phyloP scores from a whole-genome alignment of 2,888 invertebrate species.

The Sinodicranocentrus sp. region DNA sequence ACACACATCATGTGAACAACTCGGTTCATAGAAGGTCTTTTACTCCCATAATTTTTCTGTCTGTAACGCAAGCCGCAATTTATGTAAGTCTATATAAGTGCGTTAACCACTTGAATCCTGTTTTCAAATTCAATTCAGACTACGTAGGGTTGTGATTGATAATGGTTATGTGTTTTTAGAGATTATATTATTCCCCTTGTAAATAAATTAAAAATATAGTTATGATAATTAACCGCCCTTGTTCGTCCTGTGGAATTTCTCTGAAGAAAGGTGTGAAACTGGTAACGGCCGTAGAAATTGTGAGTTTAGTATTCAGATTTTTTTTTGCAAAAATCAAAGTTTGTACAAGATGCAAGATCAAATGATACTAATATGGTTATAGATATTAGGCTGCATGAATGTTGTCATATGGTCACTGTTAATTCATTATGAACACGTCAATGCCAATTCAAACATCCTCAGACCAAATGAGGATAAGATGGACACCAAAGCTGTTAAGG shows the following conservation, averaged over 20 bases:
- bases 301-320: not conserved
- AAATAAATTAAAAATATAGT: not conserved
- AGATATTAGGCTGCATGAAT: slow-evolving; percentile 22
- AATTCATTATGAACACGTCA: not conserved
- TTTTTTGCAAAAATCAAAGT: not conserved
- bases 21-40: not conserved
- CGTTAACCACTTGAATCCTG: not conserved
- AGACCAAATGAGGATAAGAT: not conserved
- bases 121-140: no score
- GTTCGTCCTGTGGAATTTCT: slow-evolving; percentile 41
- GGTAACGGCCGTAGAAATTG: slow-evolving; percentile 32
- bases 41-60: not conserved
- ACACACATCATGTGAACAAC: not conserved
- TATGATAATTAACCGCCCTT: slow-evolving; percentile 50
- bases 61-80: not conserved
- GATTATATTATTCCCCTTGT: not conserved
- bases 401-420: not conserved
- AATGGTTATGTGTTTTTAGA: not conserved
- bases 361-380: not conserved
- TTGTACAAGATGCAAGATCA: not conserved
- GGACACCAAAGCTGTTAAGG: not conserved
- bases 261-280: slow-evolving; percentile 45
- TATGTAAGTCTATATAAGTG: no score
- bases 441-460: no score
- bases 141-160: not conserved